These are phyloP conservation scores for human DNA, from an alignment of 2,113 vertebrate species.

Conservation along the genomic window DNA sequence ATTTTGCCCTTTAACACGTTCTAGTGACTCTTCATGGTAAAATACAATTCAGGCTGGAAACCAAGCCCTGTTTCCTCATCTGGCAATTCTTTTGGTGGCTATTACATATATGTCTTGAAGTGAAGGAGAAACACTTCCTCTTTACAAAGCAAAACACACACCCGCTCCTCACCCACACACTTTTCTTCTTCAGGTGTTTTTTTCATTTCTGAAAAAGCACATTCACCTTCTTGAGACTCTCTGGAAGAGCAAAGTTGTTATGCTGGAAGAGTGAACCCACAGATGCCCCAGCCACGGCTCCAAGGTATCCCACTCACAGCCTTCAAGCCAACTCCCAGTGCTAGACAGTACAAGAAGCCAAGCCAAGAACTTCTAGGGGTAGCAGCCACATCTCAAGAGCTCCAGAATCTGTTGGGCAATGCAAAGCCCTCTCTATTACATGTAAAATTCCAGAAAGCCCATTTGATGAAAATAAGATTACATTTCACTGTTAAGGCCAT, in stretches of 20 bases:
- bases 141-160: background rate
- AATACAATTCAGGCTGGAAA: background rate
- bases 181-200: background rate
- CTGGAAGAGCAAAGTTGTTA: background rate
- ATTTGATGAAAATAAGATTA: background rate
- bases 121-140: background rate
- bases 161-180: background rate
- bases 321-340: background rate
- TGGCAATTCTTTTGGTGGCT: background rate
- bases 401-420: background rate
- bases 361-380: background rate
- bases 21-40: accelerated
- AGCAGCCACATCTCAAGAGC: background rate
- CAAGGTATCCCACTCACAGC: accelerated
- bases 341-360: background rate
- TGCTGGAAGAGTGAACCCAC: background rate
- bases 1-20: background rate
- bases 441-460: background rate
- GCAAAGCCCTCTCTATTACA: background rate
- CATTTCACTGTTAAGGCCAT: background rate
- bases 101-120: background rate
- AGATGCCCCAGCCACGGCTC: too few relatives aligned
- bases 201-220: background rate
- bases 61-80: background rate
- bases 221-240: background rate